Base-by-base conservation (phyloP, 1,140 invertebrate genomes). In the Drosophila novamexicana region DNA sequence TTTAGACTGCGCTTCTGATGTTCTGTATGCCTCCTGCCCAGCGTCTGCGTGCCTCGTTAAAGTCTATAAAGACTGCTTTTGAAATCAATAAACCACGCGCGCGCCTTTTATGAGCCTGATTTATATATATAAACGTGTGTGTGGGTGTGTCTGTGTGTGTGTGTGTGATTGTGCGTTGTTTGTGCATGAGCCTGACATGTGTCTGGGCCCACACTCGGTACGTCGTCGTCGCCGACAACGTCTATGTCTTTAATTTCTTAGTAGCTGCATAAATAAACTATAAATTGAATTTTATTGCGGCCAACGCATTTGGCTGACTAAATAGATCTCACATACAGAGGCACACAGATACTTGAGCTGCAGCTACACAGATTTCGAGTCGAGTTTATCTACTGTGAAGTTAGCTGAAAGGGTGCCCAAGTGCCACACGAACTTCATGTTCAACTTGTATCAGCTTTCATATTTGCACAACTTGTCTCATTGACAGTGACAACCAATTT, bases 211-310 rank as follows among this genome's bases (percentile, higher is more conserved):
- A 72, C 58, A 69, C 59, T 50, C 69, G 42, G 22, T 22, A 44
- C 50, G 34, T 32, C 16, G 36, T 40, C n/a, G 10, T 8, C 12
- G 52, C 9, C 10, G 32, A 36, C 14, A 58, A 64, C 69, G 68
- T 29, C 22, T 29, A 78, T 45, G 85, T 68, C 84, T 89, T 89
- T 83, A 84, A 89, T 89, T 89, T 89, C 84, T 89, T 80, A 89
- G 84, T 84, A 89, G 80, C 84, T 78, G 85, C 85, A 89, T 89
- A 89, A 89, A 89, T 89, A 89, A 84, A 89, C 84, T 89, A 89
- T 89, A 89, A 89, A 89, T 84, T 89, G 64, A 79, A 83, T 83
- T 86, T 88, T 88, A 86, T 62, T 79, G 72, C 53, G 44, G 34
- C 49, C 49, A 68, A 81, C 64, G 62, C 77, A 77, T 65, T 69